Conservation (phyloP, 2,113 vertebrate species). For the Platichthys stellatus region DNA sequence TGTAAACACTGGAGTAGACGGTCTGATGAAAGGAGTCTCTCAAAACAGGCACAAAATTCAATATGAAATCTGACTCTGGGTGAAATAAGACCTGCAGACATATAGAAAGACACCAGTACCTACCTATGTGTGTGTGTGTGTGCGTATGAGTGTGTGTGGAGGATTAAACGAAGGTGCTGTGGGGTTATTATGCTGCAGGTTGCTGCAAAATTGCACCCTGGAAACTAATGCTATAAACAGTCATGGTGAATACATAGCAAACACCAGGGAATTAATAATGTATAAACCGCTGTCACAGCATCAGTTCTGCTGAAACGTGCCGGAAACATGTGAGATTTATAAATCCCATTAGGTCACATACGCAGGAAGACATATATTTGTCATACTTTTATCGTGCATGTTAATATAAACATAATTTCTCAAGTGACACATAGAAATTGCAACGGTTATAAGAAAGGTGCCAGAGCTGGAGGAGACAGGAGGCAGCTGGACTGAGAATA, state of each 20-base stretch:
- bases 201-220: conserved; percentile 49
- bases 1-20: conserved; percentile 71
- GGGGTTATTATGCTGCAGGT: conserved; percentile 65
- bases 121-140: conserved; percentile 21
- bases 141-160: neutral
- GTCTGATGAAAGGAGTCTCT: conserved; percentile 62
- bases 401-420: conserved; percentile 20
- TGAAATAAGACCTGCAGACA: conserved; percentile 60
- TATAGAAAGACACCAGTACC: conserved; percentile 3
- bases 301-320: conserved; percentile 38
- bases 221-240: conserved; percentile 53
- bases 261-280: conserved; percentile 63
- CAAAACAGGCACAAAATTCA: conserved; percentile 52
- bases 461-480: conserved; percentile 13
- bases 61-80: conserved; percentile 72
- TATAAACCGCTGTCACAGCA: conserved; percentile 40
- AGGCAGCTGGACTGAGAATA: conserved; percentile 1
- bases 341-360: conserved; percentile 22
- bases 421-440: conserved; percentile 16
- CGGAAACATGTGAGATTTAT: conserved; percentile 20
- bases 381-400: conserved; percentile 23
- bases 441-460: neutral
- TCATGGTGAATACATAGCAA: conserved; percentile 51
- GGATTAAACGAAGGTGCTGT: conserved; percentile 41
- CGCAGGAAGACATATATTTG: conserved; percentile 6